Conservation (phyloP, 2,113 vertebrate species). For the Aegotheles bennettii region DNA sequence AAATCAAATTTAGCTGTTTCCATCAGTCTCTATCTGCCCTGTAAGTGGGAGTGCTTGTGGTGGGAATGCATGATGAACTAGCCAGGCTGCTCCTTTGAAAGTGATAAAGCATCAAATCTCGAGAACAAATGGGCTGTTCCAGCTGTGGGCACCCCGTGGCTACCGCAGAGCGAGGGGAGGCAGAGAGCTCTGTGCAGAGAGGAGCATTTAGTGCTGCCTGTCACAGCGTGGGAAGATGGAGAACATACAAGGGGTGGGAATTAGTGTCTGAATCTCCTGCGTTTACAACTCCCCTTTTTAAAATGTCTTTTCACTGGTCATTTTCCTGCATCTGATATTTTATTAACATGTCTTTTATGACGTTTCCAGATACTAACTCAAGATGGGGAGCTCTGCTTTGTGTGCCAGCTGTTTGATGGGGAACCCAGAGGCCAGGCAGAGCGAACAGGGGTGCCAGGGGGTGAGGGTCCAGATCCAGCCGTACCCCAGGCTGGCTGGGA, state of each 20-base stretch:
- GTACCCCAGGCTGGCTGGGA: no score
- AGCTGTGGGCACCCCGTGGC: not conserved
- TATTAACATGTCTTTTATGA: not conserved
- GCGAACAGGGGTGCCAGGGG: not conserved
- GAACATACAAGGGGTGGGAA: not conserved
- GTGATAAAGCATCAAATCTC: not conserved
- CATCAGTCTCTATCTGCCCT: not conserved
- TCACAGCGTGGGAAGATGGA: not conserved
- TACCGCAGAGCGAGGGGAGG: not conserved
- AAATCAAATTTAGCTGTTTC: not conserved
- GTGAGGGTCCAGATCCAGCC: fast-evolving
- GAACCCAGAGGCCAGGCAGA: fast-evolving
- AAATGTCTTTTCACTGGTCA: constrained; percentile 4
- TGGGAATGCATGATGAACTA: not conserved
- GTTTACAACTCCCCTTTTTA: not conserved
- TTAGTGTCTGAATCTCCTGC: not conserved
- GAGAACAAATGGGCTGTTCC: not conserved
- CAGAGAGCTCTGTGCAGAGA: not conserved
- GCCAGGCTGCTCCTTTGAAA: not conserved
- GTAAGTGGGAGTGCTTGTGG: not conserved
- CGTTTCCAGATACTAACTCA: constrained; percentile 19
- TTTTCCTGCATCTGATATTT: constrained; percentile 27
- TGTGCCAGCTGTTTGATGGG: not conserved
- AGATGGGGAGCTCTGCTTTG: not conserved
- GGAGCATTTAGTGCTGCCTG: not conserved